Base-by-base conservation (phyloP, 1,140 invertebrate species). In the Drosophila pandora region DNA sequence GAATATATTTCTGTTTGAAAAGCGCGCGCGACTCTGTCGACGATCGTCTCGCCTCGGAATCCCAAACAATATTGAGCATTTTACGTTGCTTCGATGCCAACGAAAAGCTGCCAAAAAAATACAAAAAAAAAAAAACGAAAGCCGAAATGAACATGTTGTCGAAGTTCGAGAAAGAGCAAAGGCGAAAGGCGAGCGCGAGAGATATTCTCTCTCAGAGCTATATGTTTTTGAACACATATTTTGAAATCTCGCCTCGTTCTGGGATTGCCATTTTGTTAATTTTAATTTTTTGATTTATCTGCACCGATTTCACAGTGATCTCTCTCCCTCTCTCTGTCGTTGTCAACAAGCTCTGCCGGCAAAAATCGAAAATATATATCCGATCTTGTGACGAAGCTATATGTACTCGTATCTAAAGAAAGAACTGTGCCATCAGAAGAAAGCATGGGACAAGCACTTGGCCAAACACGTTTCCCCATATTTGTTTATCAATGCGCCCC, bases 21-120 rank as follows among this genome's bases (percentile, higher is more conserved):
- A 17, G 34, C 70, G 60, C 76, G 81, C 76, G 76, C 67, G 81
- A 55, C 75, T 52, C 41, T 49, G 13, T 37, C 52, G 48, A 76
- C 74, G 82, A 80, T 85, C 82, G 82, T 87, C 58, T 82, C 83
- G 70, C 82, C 54, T 49, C 82, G 83, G 58, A 88, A 64, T 88
- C 78, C 49, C 75, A 88, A 87, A 87, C 78, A 88, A 87, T 76
- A 87, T 87, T 87, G 82, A 87, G 56, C 65, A 61, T 70, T 82
- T 65, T 39, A 48, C 61, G 53, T 25, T 48, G 60, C 65, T 74
- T 25, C 53, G 54, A 72, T 58, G 69, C 50, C 65, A 61, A 55
- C 60, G 37, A 71, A 70, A 87, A 56, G 60, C 78, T 70, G 68
- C 64, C 82, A 54, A 87, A 85, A 78, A 53, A 25, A 30, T 30